These are phyloP conservation scores for Spisula subtruncata DNA, from an alignment of 2,888 invertebrate genomes.

Conservation along the genomic window DNA sequence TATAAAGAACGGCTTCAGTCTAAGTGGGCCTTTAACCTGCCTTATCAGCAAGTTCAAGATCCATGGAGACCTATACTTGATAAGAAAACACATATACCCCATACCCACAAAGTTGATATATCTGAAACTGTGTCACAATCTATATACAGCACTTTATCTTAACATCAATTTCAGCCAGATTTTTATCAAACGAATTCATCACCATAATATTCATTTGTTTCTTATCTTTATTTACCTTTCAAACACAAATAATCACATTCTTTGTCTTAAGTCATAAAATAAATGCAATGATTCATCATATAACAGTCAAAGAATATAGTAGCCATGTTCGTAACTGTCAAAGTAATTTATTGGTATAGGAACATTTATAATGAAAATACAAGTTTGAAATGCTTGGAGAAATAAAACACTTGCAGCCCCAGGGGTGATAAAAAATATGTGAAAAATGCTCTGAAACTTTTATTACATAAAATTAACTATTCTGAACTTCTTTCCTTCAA, in stretches of 20 bases:
- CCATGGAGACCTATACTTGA: background rate
- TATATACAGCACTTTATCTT: background rate
- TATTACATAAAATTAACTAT: too few species aligned
- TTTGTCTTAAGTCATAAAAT: background rate
- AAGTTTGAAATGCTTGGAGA: too few species aligned
- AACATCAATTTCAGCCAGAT: background rate
- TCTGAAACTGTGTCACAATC: background rate
- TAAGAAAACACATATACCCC: slow-evolving; percentile 11
- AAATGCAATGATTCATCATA: background rate
- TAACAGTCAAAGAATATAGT: background rate
- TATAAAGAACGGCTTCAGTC: too few species aligned
- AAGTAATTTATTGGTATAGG: too few species aligned
- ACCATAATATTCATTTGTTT: background rate
- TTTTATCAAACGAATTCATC: background rate
- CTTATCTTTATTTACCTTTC: background rate
- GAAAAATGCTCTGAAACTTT: too few species aligned
- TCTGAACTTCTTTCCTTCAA: too few species aligned
- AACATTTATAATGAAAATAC: too few species aligned
- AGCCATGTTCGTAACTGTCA: too few species aligned
- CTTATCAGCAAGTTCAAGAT: slow-evolving; percentile 5
- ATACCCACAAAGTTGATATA: slow-evolving; percentile 13
- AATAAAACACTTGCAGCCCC: too few species aligned
- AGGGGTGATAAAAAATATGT: too few species aligned
- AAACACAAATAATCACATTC: background rate
- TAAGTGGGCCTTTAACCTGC: too few species aligned